A percentile compares a stretch with the other conserved stretches of the same genome.
Conservation (phyloP, 2,797 vertebrate species). For the Sebastes baramenuke region DNA sequence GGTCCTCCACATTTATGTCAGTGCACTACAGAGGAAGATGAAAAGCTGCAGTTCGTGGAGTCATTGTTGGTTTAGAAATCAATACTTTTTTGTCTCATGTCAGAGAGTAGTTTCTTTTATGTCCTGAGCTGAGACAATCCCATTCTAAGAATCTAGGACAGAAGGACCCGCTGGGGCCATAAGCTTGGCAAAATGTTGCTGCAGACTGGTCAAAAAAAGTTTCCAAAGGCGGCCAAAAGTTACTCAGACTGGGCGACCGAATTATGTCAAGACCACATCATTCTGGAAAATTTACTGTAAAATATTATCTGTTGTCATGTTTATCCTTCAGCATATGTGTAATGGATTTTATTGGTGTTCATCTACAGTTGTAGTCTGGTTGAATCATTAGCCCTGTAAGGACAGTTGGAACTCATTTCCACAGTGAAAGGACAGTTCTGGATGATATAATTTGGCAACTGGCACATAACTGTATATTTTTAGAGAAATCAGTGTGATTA, state of each 20-base stretch:
- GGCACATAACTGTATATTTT: constrained; percentile 32
- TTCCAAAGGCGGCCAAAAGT: constrained; percentile 11
- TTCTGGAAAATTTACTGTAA: constrained; percentile 21
- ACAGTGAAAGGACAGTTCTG: constrained; percentile 47
- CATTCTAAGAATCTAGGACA: constrained; percentile 1
- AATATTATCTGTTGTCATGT: constrained; percentile 51
- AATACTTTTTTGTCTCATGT: constrained; percentile 23
- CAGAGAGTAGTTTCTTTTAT: constrained; percentile 29
- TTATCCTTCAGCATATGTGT: constrained; percentile 35
- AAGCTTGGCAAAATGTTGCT: constrained; percentile 2
- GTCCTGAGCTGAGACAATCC: constrained; percentile 9
- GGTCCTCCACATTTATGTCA: constrained; percentile 41
- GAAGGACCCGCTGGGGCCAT: not conserved
- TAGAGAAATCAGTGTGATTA: constrained; percentile 56
- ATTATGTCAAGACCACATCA: constrained; percentile 11
- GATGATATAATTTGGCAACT: constrained; percentile 63
- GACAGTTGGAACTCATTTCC: constrained; percentile 57
- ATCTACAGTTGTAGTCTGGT: constrained; percentile 27
- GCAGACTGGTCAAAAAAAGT: constrained; percentile 3
- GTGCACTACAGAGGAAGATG: constrained; percentile 36
- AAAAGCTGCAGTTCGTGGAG: constrained; percentile 48
- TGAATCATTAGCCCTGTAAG: constrained; percentile 13
- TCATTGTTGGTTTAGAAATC: constrained; percentile 68
- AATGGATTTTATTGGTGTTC: constrained; percentile 26
- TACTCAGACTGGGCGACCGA: constrained; percentile 5